Percentiles rank a stretch among this genome's conserved stretches.
Evolutionary conservation across 2,888 invertebrate genomes (phyloP).

Genomic region (Catocala nupta): DNA sequence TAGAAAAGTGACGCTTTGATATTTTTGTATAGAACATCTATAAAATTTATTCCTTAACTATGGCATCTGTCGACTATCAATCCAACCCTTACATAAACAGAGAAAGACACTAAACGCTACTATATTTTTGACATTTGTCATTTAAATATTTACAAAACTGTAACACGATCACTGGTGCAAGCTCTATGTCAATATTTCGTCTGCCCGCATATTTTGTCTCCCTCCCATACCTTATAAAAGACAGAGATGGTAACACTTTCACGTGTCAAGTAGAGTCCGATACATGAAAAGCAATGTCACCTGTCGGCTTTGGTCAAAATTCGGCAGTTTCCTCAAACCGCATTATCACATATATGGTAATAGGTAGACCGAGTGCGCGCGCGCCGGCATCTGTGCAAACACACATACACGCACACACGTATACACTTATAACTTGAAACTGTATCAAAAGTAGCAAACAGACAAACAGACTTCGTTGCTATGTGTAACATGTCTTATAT

Average conservation of each 20-base stretch:
- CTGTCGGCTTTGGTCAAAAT: constrained; percentile 68
- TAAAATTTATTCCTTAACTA: too few relatives aligned
- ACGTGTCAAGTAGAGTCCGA: constrained; percentile 46
- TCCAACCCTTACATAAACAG: neutral
- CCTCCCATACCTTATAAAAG: constrained; percentile 21
- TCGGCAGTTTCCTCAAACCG: constrained; percentile 73
- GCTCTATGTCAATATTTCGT: constrained; percentile 41
- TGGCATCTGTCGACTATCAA: too few relatives aligned
- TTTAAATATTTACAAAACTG: constrained; percentile 61
- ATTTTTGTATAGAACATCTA: too few relatives aligned
- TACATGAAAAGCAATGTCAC: constrained; percentile 70
- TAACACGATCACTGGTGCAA: constrained; percentile 49
- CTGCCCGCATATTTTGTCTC: constrained; percentile 23
- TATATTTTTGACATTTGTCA: constrained; percentile 63
- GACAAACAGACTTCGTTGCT: constrained; percentile 15
- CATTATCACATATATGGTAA: constrained; percentile 81
- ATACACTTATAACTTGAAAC: constrained; percentile 57
- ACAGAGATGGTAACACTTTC: constrained; percentile 23
- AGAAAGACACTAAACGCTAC: constrained; percentile 34
- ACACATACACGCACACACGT: constrained; percentile 35
- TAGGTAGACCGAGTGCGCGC: constrained; percentile 69
- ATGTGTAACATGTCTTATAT: constrained; percentile 12
- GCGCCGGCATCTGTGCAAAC: constrained; percentile 72
- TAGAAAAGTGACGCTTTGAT: too few relatives aligned
- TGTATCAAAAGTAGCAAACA: constrained; percentile 57